Base-by-base conservation (phyloP, 2,797 vertebrate species). In the Heteromormyrus szaboi region DNA sequence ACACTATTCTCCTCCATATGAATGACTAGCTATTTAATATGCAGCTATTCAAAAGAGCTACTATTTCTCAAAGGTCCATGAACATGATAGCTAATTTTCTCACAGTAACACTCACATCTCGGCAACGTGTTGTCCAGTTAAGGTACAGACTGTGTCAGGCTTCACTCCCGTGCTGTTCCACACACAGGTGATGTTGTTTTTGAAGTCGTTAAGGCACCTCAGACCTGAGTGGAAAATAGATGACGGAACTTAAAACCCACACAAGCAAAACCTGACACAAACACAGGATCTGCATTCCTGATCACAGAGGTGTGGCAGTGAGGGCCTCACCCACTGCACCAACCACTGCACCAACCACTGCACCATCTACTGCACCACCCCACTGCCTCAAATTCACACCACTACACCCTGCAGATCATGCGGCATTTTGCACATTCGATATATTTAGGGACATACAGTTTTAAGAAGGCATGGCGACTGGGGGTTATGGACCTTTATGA, bases 191-290 rank as follows among this genome's bases (percentile, higher is more conserved):
- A 90, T 41, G 33, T 8, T 65, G 8, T 29, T 79, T 2, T 3
- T 0, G 4, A 11, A 87, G 12, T 90, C 87, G 51, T 81, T 84
- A n/a, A 29, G 19, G 59, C 90, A 91, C 7, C 8, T 1, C 7
- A 90, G 86, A 88, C 87, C 88, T 90, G 86, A 56, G 88, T 4
- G 17, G 53, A 33, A 86, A 86, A 56, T 59, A 7, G 14, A 12
- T 1, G 65, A 37, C 29, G 29, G 29, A 37, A 17, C 65, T 72
- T 17, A 72, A 5, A 56, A 86, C 14, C 33, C 33, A 37, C 25
- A 17, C 14, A 3, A 5, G 50, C 6, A 41, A 22, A 86, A 14
- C 25, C 46, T 0, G 46, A 6, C 65, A 37, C 29, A 22, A n/a
- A 37, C 12, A 14, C 11, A 68, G 25, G 25, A 33, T 12, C 29